Evolutionary conservation across 2,113 vertebrate genomes (phyloP).

Genomic region (Upupa epops): DNA sequence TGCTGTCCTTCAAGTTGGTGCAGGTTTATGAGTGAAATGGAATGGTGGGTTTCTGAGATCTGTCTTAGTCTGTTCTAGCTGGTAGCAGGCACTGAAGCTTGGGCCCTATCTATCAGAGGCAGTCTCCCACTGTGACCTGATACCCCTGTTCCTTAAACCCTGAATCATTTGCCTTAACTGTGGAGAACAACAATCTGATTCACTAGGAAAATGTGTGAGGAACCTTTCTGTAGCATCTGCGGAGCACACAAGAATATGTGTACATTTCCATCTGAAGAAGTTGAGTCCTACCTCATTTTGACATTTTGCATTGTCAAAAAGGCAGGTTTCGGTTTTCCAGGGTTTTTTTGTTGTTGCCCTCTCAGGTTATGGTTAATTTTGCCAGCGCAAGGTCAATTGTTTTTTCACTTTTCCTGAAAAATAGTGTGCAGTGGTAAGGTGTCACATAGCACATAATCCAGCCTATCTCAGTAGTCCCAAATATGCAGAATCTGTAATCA

Average conservation of each 20-base stretch:
- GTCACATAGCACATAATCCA: fast-evolving
- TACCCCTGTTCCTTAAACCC: not conserved
- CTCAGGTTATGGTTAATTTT: not conserved
- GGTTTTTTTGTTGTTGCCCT: not conserved
- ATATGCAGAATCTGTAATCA: not conserved
- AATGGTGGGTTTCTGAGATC: not conserved
- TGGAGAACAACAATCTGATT: not conserved
- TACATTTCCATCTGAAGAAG: fast-evolving
- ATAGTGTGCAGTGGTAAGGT: not conserved
- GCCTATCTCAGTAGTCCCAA: not conserved
- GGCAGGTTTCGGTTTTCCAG: no score
- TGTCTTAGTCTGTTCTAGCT: not conserved
- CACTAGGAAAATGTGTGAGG: not conserved
- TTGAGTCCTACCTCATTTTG: not conserved
- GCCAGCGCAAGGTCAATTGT: not conserved
- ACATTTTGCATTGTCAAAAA: no score
- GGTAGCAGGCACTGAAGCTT: not conserved
- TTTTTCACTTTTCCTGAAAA: not conserved
- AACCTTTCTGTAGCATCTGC: not conserved
- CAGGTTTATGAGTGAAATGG: not conserved
- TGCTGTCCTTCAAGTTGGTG: not conserved
- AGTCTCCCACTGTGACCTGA: not conserved
- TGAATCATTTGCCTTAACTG: not conserved
- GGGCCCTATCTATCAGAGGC: not conserved
- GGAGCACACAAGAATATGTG: not conserved